Conservation (phyloP, 1,140 invertebrate genomes). For the Anastrepha ludens region DNA sequence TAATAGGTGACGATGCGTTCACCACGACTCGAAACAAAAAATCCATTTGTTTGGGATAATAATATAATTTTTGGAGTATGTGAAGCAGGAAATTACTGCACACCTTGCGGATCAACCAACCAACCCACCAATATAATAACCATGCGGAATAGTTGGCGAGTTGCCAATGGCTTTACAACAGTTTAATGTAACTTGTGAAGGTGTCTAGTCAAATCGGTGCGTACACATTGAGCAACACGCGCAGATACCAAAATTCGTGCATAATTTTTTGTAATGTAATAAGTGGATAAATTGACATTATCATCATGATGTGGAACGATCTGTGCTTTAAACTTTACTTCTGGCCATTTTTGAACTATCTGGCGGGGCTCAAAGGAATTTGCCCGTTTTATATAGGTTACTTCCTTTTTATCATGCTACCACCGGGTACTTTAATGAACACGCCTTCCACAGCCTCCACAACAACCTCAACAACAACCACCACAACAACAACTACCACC, state of each 20-base stretch:
- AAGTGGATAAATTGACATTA: background rate
- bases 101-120: background rate
- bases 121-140: background rate
- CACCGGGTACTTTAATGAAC: conserved; percentile 57
- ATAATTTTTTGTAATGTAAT: background rate
- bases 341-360: conserved; percentile 70
- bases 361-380: conserved; percentile 70
- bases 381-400: conserved; percentile 69
- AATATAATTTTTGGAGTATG: conserved; percentile 37
- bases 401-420: conserved; percentile 66
- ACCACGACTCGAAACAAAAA: background rate
- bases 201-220: background rate
- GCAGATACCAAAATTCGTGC: background rate
- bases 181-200: background rate
- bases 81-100: conserved; percentile 32
- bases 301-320: conserved; percentile 66
- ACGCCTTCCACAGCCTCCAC: conserved; percentile 55
- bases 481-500: conserved; percentile 56
- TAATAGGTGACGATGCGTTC: conserved; percentile 36
- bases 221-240: background rate
- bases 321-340: conserved; percentile 71
- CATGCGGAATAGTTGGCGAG: background rate
- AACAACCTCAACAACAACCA: conserved; percentile 58
- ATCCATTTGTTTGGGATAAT: background rate
- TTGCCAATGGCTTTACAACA: background rate